Evolutionary conservation across 2,888 invertebrate genomes (phyloP).

Genomic region (Sesamia inferens): DNA sequence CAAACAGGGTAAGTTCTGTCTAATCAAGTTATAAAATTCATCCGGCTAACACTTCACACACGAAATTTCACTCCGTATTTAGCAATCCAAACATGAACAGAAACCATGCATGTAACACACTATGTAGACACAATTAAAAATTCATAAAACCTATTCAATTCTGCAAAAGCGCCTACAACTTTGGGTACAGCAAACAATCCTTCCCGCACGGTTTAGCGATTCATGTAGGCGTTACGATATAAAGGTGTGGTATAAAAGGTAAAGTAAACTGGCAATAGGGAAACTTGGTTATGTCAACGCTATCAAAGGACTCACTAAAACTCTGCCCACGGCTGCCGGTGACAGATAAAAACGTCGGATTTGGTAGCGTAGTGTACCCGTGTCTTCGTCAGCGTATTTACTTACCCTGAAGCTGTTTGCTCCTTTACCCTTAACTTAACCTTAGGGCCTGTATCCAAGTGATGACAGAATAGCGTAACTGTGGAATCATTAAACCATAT

Average conservation of each 20-base stretch:
- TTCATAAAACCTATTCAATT: slow-evolving; percentile 42
- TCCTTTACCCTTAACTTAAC: slow-evolving; percentile 86
- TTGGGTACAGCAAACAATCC: slow-evolving; percentile 62
- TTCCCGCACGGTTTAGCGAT: slow-evolving; percentile 34
- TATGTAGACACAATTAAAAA: slow-evolving; percentile 42
- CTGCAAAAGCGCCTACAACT: slow-evolving; percentile 57
- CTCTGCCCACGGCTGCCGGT: slow-evolving; percentile 80
- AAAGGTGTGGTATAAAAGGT: slow-evolving; percentile 49
- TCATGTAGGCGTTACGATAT: slow-evolving; percentile 57
- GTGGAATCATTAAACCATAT: background rate
- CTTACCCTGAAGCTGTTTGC: slow-evolving; percentile 87
- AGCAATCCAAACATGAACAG: slow-evolving; percentile 16
- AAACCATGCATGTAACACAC: slow-evolving; percentile 19
- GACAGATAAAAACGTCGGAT: slow-evolving; percentile 87
- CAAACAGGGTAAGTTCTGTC: background rate
- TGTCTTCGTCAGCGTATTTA: slow-evolving; percentile 88
- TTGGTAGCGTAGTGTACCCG: slow-evolving; percentile 81
- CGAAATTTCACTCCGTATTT: slow-evolving; percentile 22
- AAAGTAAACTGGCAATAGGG: slow-evolving; percentile 66
- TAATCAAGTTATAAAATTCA: slow-evolving; percentile 15
- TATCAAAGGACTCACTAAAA: slow-evolving; percentile 80
- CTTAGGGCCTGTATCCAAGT: slow-evolving; percentile 66
- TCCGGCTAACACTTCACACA: background rate
- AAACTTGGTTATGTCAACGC: slow-evolving; percentile 74
- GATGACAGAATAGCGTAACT: slow-evolving; percentile 49